Percentiles rank a stretch among this genome's conserved stretches.
Conservation (phyloP, 2,113 vertebrate genomes). For the Corvus hawaiiensis region DNA sequence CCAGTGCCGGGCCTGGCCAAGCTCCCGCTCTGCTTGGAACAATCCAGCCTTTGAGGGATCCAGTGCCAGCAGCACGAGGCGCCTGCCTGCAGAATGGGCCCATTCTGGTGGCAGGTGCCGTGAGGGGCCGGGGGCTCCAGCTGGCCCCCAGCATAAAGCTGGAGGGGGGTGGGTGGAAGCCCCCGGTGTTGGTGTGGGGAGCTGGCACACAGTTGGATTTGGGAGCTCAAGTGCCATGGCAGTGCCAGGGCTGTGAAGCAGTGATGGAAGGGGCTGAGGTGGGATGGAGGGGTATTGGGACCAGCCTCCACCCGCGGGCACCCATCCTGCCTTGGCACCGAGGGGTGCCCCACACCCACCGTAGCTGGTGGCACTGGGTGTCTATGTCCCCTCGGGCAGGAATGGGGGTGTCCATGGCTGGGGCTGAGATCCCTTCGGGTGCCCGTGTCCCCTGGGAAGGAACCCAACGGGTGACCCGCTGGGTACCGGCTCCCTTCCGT, state of each 20-base stretch:
- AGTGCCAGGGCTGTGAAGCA: fast-evolving
- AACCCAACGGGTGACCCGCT: fast-evolving
- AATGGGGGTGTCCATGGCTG: not conserved
- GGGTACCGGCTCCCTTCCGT: fast-evolving
- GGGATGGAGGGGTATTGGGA: not conserved
- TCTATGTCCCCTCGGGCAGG: not conserved
- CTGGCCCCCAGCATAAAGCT: not conserved
- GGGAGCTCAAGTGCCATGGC: fast-evolving
- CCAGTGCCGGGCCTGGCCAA: not conserved
- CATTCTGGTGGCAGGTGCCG: not conserved
- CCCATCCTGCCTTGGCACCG: too few species aligned
- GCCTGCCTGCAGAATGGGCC: not conserved
- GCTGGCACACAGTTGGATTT: not conserved
- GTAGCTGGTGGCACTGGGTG: not conserved
- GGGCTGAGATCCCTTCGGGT: not conserved
- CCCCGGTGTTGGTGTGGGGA: not conserved
- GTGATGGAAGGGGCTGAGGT: not conserved
- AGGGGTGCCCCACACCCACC: not conserved
- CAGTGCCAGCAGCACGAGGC: not conserved
- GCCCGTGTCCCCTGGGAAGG: not conserved
- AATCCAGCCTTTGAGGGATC: not conserved
- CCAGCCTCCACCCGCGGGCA: fast-evolving
- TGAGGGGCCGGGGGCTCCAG: not conserved
- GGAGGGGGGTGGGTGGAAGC: not conserved
- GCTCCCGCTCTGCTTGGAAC: not conserved